Conservation (phyloP, 2,888 invertebrate species). For the Tricholauxania praeusta region DNA sequence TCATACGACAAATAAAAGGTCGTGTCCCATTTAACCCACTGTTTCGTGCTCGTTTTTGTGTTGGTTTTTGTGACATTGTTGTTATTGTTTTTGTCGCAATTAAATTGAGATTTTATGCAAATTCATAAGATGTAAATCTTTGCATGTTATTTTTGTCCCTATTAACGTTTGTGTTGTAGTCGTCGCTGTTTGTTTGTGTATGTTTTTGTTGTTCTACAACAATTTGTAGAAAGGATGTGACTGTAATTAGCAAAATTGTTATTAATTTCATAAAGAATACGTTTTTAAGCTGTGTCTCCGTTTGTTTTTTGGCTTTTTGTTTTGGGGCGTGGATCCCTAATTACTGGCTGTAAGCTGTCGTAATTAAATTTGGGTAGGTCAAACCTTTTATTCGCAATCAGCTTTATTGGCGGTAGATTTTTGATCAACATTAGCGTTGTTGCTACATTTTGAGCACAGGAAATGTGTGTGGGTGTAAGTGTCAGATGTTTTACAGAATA, state of each 20-base stretch:
- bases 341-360: neutral
- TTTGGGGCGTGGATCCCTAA: neutral
- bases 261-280: constrained; percentile 12
- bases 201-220: neutral
- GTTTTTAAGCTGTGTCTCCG: neutral
- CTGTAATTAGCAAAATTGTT: constrained; percentile 17
- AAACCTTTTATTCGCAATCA: no score
- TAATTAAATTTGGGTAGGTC: no score
- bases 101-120: constrained; percentile 24
- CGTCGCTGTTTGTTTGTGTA: neutral
- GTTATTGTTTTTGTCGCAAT: constrained; percentile 18
- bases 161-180: neutral
- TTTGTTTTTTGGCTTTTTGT: neutral
- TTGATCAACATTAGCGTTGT: no score
- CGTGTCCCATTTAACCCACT: no score
- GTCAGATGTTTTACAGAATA: no score
- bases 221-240: neutral
- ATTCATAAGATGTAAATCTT: neutral
- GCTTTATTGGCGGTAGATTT: no score
- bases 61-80: neutral
- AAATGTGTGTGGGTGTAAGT: no score
- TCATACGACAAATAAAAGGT: neutral
- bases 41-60: neutral
- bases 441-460: no score
- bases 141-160: neutral